phyloP scores from a whole-genome alignment of 2,888 invertebrate species.

The Apodemia zela region DNA sequence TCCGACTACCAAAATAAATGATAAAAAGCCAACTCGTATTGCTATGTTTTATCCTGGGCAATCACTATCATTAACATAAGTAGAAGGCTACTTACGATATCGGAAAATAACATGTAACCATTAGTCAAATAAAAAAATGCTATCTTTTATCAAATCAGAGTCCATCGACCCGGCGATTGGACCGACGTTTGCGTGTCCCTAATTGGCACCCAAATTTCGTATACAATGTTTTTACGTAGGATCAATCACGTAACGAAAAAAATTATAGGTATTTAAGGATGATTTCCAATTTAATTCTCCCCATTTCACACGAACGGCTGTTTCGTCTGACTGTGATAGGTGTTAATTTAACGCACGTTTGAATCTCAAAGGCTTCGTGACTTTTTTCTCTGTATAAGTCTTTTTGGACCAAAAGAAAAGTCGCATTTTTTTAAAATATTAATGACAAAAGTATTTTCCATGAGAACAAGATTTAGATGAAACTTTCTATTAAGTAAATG shows the following conservation, averaged over 20 bases:
- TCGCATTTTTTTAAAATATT: background rate
- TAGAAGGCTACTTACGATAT: slow-evolving; percentile 29
- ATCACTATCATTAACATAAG: slow-evolving; percentile 9
- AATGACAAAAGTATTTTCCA: background rate
- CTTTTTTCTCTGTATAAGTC: background rate
- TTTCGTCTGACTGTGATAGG: background rate
- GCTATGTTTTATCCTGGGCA: slow-evolving; percentile 4
- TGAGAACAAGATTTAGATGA: too few species aligned
- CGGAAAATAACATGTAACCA: slow-evolving; percentile 32
- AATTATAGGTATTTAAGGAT: slow-evolving; percentile 21
- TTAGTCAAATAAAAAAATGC: slow-evolving; percentile 36
- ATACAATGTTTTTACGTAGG: slow-evolving; percentile 18
- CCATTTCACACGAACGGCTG: slow-evolving; percentile 12
- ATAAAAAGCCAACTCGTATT: slow-evolving; percentile 1
- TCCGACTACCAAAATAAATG: background rate
- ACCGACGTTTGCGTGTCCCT: slow-evolving; percentile 28
- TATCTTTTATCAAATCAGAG: slow-evolving; percentile 37
- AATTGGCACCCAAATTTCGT: slow-evolving; percentile 30
- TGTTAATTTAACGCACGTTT: background rate
- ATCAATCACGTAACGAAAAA: slow-evolving; percentile 12
- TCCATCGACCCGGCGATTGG: slow-evolving; percentile 35
- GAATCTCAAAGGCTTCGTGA: background rate
- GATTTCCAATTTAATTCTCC: slow-evolving; percentile 10
- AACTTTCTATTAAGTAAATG: too few species aligned
- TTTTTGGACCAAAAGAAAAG: background rate